Percentiles rank a stretch among this genome's conserved stretches.
phyloP scores from a whole-genome alignment of 1,140 invertebrate species.

The Drosophila nannoptera region DNA sequence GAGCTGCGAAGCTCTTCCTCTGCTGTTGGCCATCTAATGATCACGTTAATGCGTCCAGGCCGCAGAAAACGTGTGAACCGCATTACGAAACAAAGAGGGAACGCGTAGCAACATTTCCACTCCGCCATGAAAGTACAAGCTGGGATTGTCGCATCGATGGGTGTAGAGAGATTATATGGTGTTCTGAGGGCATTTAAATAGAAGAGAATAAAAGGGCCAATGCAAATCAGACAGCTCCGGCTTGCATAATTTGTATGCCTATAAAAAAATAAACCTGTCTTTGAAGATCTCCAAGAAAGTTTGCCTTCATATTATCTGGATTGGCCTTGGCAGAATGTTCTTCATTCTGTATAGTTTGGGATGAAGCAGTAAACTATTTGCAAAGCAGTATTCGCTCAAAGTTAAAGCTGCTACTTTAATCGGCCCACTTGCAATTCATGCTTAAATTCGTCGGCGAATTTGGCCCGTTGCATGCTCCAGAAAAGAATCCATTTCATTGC shows the following conservation, averaged over 20 bases:
- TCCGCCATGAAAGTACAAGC: not conserved
- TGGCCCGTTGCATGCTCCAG: conserved; percentile 32
- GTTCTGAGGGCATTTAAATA: too few relatives aligned
- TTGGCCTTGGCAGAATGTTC: too few relatives aligned
- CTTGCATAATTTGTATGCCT: too few relatives aligned
- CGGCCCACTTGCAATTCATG: conserved; percentile 9
- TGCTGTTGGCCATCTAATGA: conserved; percentile 23
- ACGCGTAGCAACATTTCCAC: conserved; percentile 32
- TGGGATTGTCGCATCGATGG: too few relatives aligned
- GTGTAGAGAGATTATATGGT: too few relatives aligned
- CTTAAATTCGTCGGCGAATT: not conserved
- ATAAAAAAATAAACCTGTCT: too few relatives aligned
- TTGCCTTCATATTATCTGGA: too few relatives aligned
- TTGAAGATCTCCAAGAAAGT: too few relatives aligned
- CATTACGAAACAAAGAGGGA: conserved; percentile 31
- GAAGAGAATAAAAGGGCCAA: too few relatives aligned
- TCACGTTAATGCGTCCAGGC: conserved; percentile 48
- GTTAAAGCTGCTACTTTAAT: not conserved
- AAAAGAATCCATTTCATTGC: conserved; percentile 61
- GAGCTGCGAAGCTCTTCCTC: not conserved
- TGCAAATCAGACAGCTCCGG: too few relatives aligned
- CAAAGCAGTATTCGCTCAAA: not conserved
- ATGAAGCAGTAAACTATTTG: not conserved
- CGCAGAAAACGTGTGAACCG: conserved; percentile 60
- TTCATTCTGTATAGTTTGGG: too few relatives aligned